Evolutionary conservation across 2,113 vertebrate genomes (phyloP), one percentile per base, ranked within the genome.

Genomic region (Clarias macrocephalus): DNA sequence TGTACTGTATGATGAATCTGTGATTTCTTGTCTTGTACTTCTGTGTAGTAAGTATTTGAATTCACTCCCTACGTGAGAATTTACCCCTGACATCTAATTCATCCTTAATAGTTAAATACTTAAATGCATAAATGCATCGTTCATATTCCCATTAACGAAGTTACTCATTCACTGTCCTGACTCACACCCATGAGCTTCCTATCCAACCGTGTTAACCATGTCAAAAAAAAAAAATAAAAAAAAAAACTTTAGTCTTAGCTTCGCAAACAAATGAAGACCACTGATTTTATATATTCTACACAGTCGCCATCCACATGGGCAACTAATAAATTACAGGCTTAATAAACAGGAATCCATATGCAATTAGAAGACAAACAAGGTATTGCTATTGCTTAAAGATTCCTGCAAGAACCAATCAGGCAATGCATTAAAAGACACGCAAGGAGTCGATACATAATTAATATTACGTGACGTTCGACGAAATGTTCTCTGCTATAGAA

Each of bases 361-460:
- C 88, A 96, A 95, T 95, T 94, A 94, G 89, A 92, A 91, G 89
- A 91, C 88, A 94, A 93, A 91, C 89, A 87, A 91, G 90, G 90
- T 94, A 95, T 93, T 94, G 93, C 94, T 94, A 92, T 84, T 84
- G 83, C 89, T 73, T 89, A 88, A 92, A 91, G 90, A 93, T 93
- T 88, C 76, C 79, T 33, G 73, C 77, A 85, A 87, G 25, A 57
- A 52, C 79, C 91, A 90, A 89, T 85, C 82, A 90, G 90, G 63
- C 89, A 87, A 85, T 83, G 87, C 89, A 91, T 93, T 91, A 92
- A 92, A 91, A 91, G 82, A 91, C 84, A 88, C 88, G 68, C 63
- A 25, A 87, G 72, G 79, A 80, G 92, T 94, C 94, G 60, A 93
- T 94, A 90, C 21, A 66, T 91, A 81, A 92, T 92, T 92, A 92